Base-by-base conservation (phyloP, 2,888 invertebrate genomes). In the Xylocampa areola region DNA sequence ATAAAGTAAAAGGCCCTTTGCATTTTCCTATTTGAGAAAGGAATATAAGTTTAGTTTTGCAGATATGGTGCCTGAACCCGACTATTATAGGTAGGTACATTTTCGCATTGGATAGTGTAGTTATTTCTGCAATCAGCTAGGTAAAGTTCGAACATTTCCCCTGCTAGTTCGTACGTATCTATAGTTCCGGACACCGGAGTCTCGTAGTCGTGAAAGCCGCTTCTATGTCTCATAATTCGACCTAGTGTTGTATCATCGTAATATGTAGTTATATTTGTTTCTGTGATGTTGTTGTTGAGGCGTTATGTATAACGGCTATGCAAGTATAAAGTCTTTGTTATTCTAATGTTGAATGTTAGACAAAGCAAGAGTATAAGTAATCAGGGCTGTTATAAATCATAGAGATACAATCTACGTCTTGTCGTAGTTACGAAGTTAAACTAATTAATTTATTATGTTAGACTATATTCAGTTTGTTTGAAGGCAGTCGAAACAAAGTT, bases 171-270 rank as follows among this genome's bases (percentile, higher is more conserved):
- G 62, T 54, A 62, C 47, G 54, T 57, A 55, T 68, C 35, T 55
- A 35, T 53, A 57, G 59, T 73, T 80, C 79, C 77, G 73, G 74
- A 58, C 36, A 36, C 48, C 57, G 66, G 50, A 27, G 32, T 16
- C 49, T 37, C 21, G 59, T 13, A 62, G 70, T 68, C 70, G 68
- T 59, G 69, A 80, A 81, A 83, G 72, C 74, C 80, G 68, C 72
- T 74, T 68, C 40, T 79, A 66, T 70, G 74, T 67, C 65, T 69
- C 62, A 47, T 43, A 54, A 47, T 50, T 47, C 51, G 16, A 43
- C 32, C 49, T 37, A 43, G 52, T 44, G 29, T 17, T 19, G 25
- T 59, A 37, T 2, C 16, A 25, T 25, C 25, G 8, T 23, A 33
- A 14, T 5, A 11, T 10, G 21, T 8, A n/a, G n/a, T n/a, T n/a